Evolutionary conservation across 2,113 vertebrate species (phyloP).

Genomic region (Syngnathoides biaculeatus): DNA sequence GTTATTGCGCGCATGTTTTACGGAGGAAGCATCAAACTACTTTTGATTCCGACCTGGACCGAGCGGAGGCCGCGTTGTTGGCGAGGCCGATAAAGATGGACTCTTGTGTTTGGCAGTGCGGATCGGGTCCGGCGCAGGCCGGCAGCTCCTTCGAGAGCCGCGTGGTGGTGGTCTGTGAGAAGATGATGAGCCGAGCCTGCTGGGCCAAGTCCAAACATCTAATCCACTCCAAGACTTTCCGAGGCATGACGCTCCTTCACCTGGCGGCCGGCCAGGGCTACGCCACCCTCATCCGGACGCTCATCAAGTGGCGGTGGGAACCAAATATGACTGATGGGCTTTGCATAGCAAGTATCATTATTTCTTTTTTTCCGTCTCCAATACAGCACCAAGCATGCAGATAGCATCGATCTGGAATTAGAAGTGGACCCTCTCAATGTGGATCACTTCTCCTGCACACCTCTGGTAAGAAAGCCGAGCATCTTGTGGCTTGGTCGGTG

Average conservation of each 20-base stretch:
- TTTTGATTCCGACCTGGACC: neutral
- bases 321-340: constrained; percentile 30
- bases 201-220: constrained; percentile 99
- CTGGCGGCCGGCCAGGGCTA: constrained; percentile 96
- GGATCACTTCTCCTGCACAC: constrained; percentile 98
- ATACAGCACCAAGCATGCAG: constrained; percentile 90
- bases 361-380: constrained; percentile 38
- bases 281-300: constrained; percentile 96
- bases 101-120: constrained; percentile 70
- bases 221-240: constrained; percentile 98
- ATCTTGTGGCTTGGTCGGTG: neutral
- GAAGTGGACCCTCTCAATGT: constrained; percentile 98
- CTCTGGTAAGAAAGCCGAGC: constrained; percentile 79
- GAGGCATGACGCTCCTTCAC: constrained; percentile 96
- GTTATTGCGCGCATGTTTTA: neutral
- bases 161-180: constrained; percentile 96
- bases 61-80: neutral
- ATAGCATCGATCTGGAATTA: constrained; percentile 95
- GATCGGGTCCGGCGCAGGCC: constrained; percentile 78
- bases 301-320: constrained; percentile 98
- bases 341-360: constrained; percentile 20
- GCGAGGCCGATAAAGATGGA: constrained; percentile 1
- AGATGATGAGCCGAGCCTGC: constrained; percentile 98
- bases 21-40: neutral
- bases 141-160: constrained; percentile 97